Evolutionary conservation across 2,888 invertebrate genomes (phyloP), one percentile per base, ranked within the genome.

Genomic region (Palloptera scutellata): DNA sequence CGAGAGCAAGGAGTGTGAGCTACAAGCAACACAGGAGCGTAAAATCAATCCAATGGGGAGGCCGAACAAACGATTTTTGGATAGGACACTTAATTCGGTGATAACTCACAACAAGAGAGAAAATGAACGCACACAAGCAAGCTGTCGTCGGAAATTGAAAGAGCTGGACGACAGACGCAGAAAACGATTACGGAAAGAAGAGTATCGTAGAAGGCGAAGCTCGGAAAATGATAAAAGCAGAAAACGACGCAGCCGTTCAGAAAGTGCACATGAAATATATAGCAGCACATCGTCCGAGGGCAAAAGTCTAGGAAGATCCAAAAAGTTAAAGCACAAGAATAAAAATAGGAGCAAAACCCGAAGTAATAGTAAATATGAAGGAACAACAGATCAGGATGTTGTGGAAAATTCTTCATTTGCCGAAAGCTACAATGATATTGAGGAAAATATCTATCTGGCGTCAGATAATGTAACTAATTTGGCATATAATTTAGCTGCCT

Each of bases 41-140:
- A 81, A 81, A 70, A 74, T 77, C 41, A 81, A 81, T 74, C 81
- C 82, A 0, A 61, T 81, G 30, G 78, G 78, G 1, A 80, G 71
- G 64, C 75, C 82, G 19, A 83, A 83, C 59, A 83, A 81, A 71
- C 76, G 75, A 4, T 83, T 83, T 59, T 68, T 83, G 0, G 81
- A 79, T 0, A 73, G 83, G 3, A 82, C 83, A 0, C 74, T 83
- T 10, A 76, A 71, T n/a, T 79, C 74, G 0, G 76, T 75, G 0
- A 60, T 83, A 11, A 74, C 72, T 0, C 78, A 83, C 40, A 83
- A 83, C 60, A 75, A 75, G 19, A 74, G 82, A 0, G 73, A 77
- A 67, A 67, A 54, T 15, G 78, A 76, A 11, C 71, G 76, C 0
- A 79, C 77, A 10, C 70, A 71, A 4, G 72, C 64, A 0, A 78